Evolutionary conservation across 1,140 invertebrate genomes (phyloP).

Genomic region (Belonocnema kinseyi): DNA sequence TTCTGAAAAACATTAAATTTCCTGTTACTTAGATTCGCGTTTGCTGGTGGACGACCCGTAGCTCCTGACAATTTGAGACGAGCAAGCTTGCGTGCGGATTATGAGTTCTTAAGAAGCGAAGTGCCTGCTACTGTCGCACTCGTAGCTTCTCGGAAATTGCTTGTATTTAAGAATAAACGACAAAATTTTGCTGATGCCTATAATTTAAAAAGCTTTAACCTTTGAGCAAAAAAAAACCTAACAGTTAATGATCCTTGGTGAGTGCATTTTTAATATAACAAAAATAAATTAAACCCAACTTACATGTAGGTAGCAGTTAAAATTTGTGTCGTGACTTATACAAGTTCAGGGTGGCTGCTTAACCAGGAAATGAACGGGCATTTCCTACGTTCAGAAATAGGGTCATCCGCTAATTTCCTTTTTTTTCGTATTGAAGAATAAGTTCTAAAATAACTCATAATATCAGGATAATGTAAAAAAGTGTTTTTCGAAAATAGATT

Average conservation of each 20-base stretch:
- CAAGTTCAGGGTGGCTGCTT: conserved; percentile 29
- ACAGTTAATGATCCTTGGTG: not conserved
- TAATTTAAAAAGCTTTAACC: conserved; percentile 62
- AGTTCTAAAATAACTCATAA: too few relatives aligned
- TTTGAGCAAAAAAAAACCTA: conserved; percentile 40
- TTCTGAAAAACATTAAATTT: conserved; percentile 32
- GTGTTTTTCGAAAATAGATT: too few relatives aligned
- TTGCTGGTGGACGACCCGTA: conserved; percentile 70
- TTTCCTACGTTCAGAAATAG: too few relatives aligned
- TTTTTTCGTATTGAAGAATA: too few relatives aligned
- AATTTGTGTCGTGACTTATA: conserved; percentile 7
- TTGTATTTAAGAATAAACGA: conserved; percentile 68
- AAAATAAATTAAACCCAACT: not conserved
- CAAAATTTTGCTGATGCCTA: conserved; percentile 62
- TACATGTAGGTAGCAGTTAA: not conserved
- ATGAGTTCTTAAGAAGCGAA: conserved; percentile 71
- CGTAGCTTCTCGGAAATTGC: conserved; percentile 66
- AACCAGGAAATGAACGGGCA: not conserved
- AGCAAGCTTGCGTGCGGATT: conserved; percentile 70
- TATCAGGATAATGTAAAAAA: too few relatives aligned
- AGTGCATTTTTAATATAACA: not conserved
- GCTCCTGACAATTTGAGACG: conserved; percentile 68
- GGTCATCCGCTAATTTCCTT: too few relatives aligned
- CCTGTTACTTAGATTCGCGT: conserved; percentile 66
- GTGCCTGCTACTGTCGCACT: conserved; percentile 66